Conservation (phyloP, 2,113 vertebrate genomes). For the Gobius niger region DNA sequence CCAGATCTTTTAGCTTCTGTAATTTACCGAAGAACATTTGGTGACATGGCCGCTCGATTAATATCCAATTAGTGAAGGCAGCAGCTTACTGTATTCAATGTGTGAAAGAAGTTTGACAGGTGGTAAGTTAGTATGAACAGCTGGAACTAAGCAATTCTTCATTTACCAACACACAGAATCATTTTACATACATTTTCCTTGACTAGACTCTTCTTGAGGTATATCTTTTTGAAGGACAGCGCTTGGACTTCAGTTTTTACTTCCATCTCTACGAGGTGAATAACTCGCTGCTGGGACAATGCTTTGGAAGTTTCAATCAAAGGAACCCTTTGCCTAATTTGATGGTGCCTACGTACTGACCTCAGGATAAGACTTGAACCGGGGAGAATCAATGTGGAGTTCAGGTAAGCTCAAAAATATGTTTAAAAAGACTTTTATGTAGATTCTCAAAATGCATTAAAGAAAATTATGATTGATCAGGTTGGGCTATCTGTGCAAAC, state of each 20-base stretch:
- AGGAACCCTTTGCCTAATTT: not conserved
- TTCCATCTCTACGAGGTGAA: not conserved
- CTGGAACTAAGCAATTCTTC: no score
- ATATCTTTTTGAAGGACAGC: not conserved
- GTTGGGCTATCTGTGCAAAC: no score
- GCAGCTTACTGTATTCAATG: not conserved
- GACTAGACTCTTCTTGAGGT: not conserved
- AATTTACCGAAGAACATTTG: not conserved
- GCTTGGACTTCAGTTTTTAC: not conserved
- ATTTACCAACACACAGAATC: no score
- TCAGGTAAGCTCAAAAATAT: conserved; percentile 63
- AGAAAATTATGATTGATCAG: no score
- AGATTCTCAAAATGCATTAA: no score
- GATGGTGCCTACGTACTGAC: conserved; percentile 35
- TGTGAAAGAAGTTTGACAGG: not conserved
- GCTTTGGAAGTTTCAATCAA: conserved; percentile 16
- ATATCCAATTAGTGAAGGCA: not conserved
- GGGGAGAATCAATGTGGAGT: conserved; percentile 64
- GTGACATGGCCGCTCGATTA: not conserved
- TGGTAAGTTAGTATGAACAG: not conserved
- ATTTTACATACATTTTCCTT: no score
- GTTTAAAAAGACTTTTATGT: conserved; percentile 1
- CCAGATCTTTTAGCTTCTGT: not conserved
- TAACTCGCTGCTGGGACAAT: conserved; percentile 21
- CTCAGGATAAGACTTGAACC: conserved; percentile 31